Base-by-base conservation (phyloP, 2,888 invertebrate genomes). In the Phragmatobia fuliginosa region DNA sequence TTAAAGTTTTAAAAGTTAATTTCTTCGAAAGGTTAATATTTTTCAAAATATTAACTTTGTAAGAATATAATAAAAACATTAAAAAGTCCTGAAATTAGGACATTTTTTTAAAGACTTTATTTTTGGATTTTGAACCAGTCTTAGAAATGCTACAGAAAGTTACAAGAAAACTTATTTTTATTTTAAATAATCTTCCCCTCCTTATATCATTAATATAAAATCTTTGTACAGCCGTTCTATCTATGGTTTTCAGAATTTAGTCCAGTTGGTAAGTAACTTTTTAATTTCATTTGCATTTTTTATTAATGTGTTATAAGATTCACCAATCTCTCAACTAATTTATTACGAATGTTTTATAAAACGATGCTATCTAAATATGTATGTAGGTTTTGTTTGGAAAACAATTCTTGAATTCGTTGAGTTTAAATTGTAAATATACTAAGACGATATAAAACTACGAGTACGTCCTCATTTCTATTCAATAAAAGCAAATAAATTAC, bases 401-500 rank as follows among this genome's bases (percentile, higher is more conserved):
- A 62, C 6, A 41, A 1, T 41, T 41, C 0, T 28, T 62, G 28
- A 25, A 6, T 28, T 14, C 2, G 31, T 45, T 32, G n/a, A 52
- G 25, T 33, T 25, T 7, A 31, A 66, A 28, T 58, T 38, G 41
- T 59, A 21, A 18, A 11, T 38, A 25, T 25, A 33, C 25, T 11
- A 6, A 18, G 18, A 18, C 59, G 41, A 45, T 11, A 31, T 60
- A 63, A 25, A 28, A 11, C 31, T 41, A 18, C 63, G 49, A 65
- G 56, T 62, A 41, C 60, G 68, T 21, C 38, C 71, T 81, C 56
- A 76, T 81, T 79, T 66, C 74, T 74, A 75, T 79, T 73, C 71
- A 70, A 73, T 64, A 60, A 60, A 71, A 73, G 45, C 80, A 85
- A 85, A 87, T 84, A 85, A 85, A 84, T 87, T 85, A 82, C 74